Evolutionary conservation across 2,888 invertebrate genomes (phyloP), one percentile per base, ranked within the genome.

Genomic region (Alloscopus bannaensis): DNA sequence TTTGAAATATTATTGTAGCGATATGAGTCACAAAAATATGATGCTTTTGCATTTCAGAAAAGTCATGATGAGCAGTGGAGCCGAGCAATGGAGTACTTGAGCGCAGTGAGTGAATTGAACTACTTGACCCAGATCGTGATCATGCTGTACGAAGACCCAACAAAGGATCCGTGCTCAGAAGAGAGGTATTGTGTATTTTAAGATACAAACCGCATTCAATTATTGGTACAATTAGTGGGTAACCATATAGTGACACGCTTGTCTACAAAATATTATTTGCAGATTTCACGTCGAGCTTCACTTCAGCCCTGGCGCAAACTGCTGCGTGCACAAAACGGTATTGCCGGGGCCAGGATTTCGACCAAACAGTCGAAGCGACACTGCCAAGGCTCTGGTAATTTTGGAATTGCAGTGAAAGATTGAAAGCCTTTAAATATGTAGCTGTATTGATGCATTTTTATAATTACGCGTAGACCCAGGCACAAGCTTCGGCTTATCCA

Each of bases 121-220:
- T 99, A 99, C 89, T 97, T 99, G 96, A 98, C 98, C 3, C 99
- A 99, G 89, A 95, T 99, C 78, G 98, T 98, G 0, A 96, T 99
- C 28, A 97, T 99, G 97, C 90, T 98, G 0, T 99, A 99, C 88
- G 99, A 99, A 90, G 99, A 99, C 89, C 98, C 97, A 4, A 98
- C 95, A 0, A 98, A 98, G 89, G 97, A 96, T 89, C 94, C 94
- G 0, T 92, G 91, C 68, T 96, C 96, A 0, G 96, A 96, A 87
- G 95, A 95, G 88, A 86, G 88, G 88, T 88, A 77, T 52, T 11
- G 55, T 45, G 4, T 20, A 31, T 36, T 20, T 68, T 3, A 26
- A 59, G 18, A 18, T 36, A n/a, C n/a, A n/a, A n/a, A n/a, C n/a
- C n/a, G n/a, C n/a, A n/a, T n/a, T n/a, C n/a, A n/a, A n/a, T n/a